Percentiles rank a stretch among this genome's conserved stretches.
phyloP scores from a whole-genome alignment of 2,888 invertebrate species.

The Euproctis similis region DNA sequence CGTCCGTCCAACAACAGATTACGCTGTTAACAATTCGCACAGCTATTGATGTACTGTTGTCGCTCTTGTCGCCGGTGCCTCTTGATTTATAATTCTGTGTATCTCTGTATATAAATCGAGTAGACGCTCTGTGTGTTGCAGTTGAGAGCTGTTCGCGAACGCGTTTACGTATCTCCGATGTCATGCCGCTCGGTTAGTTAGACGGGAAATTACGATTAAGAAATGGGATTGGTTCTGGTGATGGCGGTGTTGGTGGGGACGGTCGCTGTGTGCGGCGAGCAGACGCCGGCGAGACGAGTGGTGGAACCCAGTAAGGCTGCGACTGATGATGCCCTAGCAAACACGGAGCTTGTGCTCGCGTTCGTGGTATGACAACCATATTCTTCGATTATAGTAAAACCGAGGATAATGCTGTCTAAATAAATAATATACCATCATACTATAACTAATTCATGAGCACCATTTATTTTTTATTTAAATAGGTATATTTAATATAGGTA shows the following conservation, averaged over 20 bases:
- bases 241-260: slow-evolving; percentile 28
- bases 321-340: slow-evolving; percentile 28
- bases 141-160: slow-evolving; percentile 62
- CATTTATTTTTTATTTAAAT: too few species aligned
- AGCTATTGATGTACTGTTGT: slow-evolving; percentile 20
- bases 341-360: slow-evolving; percentile 46
- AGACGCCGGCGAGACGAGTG: slow-evolving; percentile 20
- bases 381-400: too few species aligned
- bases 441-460: too few species aligned
- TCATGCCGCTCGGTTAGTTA: slow-evolving; percentile 20
- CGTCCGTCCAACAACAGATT: slow-evolving; percentile 7
- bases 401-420: too few species aligned
- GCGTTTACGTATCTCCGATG: slow-evolving; percentile 43
- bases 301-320: slow-evolving; percentile 27
- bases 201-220: slow-evolving; percentile 29
- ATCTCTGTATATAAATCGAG: slow-evolving; percentile 64
- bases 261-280: slow-evolving; percentile 32
- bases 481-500: too few species aligned
- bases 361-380: slow-evolving; percentile 62
- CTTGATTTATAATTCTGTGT: slow-evolving; percentile 46
- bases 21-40: slow-evolving; percentile 23
- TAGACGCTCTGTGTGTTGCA: slow-evolving; percentile 52
- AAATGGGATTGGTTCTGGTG: slow-evolving; percentile 35
- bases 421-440: too few species aligned
- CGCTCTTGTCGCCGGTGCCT: slow-evolving; percentile 42